Evolutionary conservation across 2,113 vertebrate genomes (phyloP), one percentile per base, ranked within the genome.

Genomic region (Sceloporus tristichus): DNA sequence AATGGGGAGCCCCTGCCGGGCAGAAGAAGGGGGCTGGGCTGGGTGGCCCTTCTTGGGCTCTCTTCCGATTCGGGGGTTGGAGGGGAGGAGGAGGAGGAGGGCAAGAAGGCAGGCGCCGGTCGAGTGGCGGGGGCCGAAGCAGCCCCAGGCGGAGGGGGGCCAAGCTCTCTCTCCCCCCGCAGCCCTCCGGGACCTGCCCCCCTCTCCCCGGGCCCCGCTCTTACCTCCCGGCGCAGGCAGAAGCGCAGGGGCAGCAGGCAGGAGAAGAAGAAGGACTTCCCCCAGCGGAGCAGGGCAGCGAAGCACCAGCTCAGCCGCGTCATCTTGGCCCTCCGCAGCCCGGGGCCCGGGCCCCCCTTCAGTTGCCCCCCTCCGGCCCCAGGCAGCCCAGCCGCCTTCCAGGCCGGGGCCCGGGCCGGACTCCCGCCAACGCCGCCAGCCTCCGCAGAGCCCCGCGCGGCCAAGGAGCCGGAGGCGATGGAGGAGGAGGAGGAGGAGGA

Each of bases 251-350:
- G 98, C 87, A 98, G 95, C 91, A 98, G 88, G 92, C 98, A 98
- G 56, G 93, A 95, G 91, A 98, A 96, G 84, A 98, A 83, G 84
- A 98, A 83, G 85, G 96, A 97, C 94, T 97, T 98, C 27, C 96
- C 95, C 98, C 98, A 98, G 92, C 92, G 96, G 93, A 98, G 93
- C 91, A 98, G 84, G 2, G 95, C 95, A 53, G 96, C 91, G 53
- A 98, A 96, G 92, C 98, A 98, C 97, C 97, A 98, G 91, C 94
- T 91, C 74, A 97, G 93, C 84, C 97, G 93, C 81, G 97, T 97
- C 98, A 98, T 98, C 83, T 91, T 94, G n/a, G 92, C 88, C 38
- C 34, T 34, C 34, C 34, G 34, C 34, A 34, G 34, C 34, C 34
- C 34, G 34, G 34, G 34, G 34, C 34, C 34, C 34, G 34, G 34